Conservation (phyloP, 2,797 vertebrate species). For the Muraenolepis orangiensis region DNA sequence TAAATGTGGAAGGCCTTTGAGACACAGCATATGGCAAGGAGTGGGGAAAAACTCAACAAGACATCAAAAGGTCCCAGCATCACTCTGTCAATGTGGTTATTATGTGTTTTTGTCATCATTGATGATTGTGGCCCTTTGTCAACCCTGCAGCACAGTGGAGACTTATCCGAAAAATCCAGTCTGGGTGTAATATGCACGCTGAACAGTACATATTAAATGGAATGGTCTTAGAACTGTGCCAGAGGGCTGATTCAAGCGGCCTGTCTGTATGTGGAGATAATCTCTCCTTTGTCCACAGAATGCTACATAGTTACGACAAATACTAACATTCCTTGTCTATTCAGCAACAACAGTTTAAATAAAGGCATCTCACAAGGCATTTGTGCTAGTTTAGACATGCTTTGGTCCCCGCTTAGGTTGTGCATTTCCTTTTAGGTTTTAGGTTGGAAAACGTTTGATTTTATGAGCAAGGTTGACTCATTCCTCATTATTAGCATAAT, state of each 20-base stretch:
- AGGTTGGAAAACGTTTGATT: not conserved
- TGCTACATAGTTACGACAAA: slow-evolving; percentile 64
- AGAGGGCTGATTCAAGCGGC: slow-evolving; percentile 57
- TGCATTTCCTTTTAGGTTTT: slow-evolving; percentile 30
- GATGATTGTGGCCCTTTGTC: slow-evolving; percentile 52
- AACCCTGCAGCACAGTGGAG: slow-evolving; percentile 39
- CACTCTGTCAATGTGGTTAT: slow-evolving; percentile 68
- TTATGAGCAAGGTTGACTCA: not conserved
- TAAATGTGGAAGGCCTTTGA: slow-evolving; percentile 6
- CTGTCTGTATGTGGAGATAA: slow-evolving; percentile 60
- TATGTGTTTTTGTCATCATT: slow-evolving; percentile 58
- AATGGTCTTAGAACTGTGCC: slow-evolving; percentile 55
- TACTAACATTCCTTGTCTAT: slow-evolving; percentile 66
- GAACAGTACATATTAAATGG: slow-evolving; percentile 46
- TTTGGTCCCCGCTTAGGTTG: slow-evolving; percentile 24
- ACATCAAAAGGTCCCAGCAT: slow-evolving; percentile 69
- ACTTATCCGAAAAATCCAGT: slow-evolving; percentile 42
- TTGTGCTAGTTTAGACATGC: slow-evolving; percentile 61
- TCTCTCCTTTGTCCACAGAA: slow-evolving; percentile 72
- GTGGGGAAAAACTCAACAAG: slow-evolving; percentile 60
- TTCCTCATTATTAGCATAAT: not conserved
- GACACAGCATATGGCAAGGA: slow-evolving; percentile 66
- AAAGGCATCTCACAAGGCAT: slow-evolving; percentile 51
- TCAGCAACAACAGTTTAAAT: slow-evolving; percentile 58
- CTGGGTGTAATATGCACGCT: slow-evolving; percentile 21